Conservation (phyloP, 1,140 invertebrate genomes). For the Muscidifurax raptorellus region DNA sequence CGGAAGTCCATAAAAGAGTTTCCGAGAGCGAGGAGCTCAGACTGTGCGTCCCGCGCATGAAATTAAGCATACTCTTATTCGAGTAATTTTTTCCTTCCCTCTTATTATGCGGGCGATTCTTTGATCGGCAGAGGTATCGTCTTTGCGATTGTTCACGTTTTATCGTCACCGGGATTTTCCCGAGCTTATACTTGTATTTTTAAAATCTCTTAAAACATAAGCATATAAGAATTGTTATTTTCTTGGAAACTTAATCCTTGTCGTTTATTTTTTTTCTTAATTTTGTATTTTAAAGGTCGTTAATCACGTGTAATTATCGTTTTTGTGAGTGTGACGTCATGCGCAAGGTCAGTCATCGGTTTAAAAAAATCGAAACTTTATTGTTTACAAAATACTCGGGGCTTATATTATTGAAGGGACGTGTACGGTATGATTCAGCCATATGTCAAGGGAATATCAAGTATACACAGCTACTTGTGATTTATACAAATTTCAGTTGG, state of each 20-base stretch:
- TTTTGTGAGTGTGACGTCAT: neutral
- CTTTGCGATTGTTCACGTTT: neutral
- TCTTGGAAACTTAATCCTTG: neutral
- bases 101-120: neutral
- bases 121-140: neutral
- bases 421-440: neutral
- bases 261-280: neutral
- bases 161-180: neutral
- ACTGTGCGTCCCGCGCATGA: neutral
- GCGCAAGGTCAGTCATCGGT: too few species aligned
- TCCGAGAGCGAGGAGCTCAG: constrained; percentile 1
- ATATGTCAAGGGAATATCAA: neutral
- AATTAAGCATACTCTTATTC: constrained; percentile 2
- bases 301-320: too few species aligned
- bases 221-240: neutral
- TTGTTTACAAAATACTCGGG: neutral
- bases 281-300: too few species aligned
- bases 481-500: too few species aligned
- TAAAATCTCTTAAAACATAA: too few species aligned
- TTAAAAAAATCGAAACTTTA: neutral
- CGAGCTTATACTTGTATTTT: too few species aligned
- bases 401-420: neutral
- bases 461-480: too few species aligned
- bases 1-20: constrained; percentile 43
- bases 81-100: neutral